phyloP scores from a whole-genome alignment of 2,888 invertebrate genomes.

The Napeogenes inachia region DNA sequence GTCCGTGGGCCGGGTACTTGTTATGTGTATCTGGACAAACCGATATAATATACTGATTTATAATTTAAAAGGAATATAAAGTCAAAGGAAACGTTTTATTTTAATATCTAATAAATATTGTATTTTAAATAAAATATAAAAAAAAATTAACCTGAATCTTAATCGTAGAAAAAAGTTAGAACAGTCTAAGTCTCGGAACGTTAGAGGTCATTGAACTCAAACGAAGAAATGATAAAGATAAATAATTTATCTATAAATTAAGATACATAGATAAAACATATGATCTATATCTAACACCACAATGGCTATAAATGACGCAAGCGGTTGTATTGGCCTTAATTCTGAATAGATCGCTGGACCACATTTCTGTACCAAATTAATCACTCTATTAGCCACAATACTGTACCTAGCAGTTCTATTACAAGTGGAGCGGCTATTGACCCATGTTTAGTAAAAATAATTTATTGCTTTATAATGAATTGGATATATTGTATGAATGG shows the following conservation, averaged over 20 bases:
- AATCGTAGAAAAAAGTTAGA: too few relatives aligned
- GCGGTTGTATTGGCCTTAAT: constrained; percentile 58
- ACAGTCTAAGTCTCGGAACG: too few relatives aligned
- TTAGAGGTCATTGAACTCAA: too few relatives aligned
- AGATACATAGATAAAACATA: neutral
- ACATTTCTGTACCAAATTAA: constrained; percentile 66
- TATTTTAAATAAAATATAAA: too few relatives aligned
- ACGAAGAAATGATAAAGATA: too few relatives aligned
- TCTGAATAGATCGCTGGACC: constrained; percentile 63
- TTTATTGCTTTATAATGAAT: constrained; percentile 14
- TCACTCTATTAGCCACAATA: constrained; percentile 69
- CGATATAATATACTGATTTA: neutral
- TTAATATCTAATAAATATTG: too few relatives aligned
- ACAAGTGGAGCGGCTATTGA: constrained; percentile 56
- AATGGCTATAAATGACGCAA: constrained; percentile 39
- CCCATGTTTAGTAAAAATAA: constrained; percentile 36
- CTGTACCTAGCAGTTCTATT: constrained; percentile 45
- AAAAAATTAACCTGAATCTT: too few relatives aligned
- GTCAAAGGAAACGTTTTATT: too few relatives aligned
- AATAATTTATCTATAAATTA: neutral
- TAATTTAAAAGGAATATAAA: too few relatives aligned
- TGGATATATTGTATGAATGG: neutral
- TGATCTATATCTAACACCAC: neutral
- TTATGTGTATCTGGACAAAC: constrained; percentile 29
- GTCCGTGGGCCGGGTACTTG: constrained; percentile 45